These are phyloP conservation scores for Drosophila bocki DNA, from an alignment of 1,140 invertebrate genomes.

Conservation along the genomic window DNA sequence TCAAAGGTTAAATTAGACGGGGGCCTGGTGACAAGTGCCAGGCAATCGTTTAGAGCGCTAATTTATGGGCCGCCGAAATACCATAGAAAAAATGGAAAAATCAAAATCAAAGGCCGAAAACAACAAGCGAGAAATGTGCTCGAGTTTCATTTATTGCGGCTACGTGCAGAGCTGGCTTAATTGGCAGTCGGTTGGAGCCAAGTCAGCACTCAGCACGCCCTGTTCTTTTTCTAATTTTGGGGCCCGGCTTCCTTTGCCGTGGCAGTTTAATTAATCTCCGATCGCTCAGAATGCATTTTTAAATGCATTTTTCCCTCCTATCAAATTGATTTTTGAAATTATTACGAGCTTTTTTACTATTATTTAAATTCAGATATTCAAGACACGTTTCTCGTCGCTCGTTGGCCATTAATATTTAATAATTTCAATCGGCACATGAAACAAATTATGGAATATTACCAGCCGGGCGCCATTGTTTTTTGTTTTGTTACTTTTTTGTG, in stretches of 20 bases:
- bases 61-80: constrained; percentile 67
- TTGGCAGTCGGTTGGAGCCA: constrained; percentile 62
- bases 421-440: constrained; percentile 69
- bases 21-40: constrained; percentile 77
- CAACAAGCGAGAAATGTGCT: constrained; percentile 48
- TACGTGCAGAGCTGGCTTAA: constrained; percentile 66
- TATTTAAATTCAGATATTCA: constrained; percentile 73
- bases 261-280: constrained; percentile 76
- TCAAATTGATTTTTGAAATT: constrained; percentile 30
- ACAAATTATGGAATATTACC: constrained; percentile 69
- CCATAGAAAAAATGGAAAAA: constrained; percentile 14
- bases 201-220: constrained; percentile 46
- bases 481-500: constrained; percentile 14
- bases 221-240: constrained; percentile 62
- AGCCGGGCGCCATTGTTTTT: constrained; percentile 46
- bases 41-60: constrained; percentile 74
- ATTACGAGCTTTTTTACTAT: constrained; percentile 47
- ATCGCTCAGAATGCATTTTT: constrained; percentile 67
- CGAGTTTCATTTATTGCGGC: constrained; percentile 57
- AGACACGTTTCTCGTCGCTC: constrained; percentile 63
- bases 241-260: constrained; percentile 49
- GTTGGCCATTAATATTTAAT: constrained; percentile 73
- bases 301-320: constrained; percentile 55
- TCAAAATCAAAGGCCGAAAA: constrained; percentile 28
- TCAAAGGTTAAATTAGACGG: constrained; percentile 80